phyloP scores from a whole-genome alignment of 2,113 vertebrate genomes.

The Melanostigma gelatinosum region DNA sequence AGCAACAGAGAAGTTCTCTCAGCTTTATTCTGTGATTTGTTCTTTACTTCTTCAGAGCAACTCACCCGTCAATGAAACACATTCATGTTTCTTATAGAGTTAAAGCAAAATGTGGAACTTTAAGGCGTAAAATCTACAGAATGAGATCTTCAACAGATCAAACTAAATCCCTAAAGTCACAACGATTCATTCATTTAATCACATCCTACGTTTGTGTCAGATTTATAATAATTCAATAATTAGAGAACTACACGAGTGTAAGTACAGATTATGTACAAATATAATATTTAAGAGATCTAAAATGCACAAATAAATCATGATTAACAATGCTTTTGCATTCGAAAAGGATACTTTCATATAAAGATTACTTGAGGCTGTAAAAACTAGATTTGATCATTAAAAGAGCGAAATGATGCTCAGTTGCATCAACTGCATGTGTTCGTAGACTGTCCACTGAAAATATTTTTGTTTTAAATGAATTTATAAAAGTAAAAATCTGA shows the following conservation, averaged over 20 bases:
- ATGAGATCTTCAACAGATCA: not conserved
- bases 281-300: not conserved
- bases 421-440: too few species aligned
- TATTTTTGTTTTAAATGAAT: too few species aligned
- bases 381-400: not conserved
- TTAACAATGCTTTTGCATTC: not conserved
- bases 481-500: too few species aligned
- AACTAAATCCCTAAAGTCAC: not conserved
- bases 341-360: not conserved
- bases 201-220: not conserved
- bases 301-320: not conserved
- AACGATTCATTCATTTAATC: not conserved
- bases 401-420: too few species aligned
- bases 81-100: not conserved
- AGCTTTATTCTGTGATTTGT: not conserved
- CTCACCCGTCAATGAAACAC: not conserved
- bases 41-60: not conserved
- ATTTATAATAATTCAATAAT: not conserved
- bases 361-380: not conserved
- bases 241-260: not conserved
- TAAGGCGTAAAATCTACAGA: not conserved
- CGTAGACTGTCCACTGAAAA: too few species aligned
- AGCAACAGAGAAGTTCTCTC: not conserved
- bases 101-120: too few species aligned
- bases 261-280: not conserved